These are phyloP conservation scores for Julus scanicus DNA, from an alignment of 2,888 invertebrate genomes.

Conservation along the genomic window DNA sequence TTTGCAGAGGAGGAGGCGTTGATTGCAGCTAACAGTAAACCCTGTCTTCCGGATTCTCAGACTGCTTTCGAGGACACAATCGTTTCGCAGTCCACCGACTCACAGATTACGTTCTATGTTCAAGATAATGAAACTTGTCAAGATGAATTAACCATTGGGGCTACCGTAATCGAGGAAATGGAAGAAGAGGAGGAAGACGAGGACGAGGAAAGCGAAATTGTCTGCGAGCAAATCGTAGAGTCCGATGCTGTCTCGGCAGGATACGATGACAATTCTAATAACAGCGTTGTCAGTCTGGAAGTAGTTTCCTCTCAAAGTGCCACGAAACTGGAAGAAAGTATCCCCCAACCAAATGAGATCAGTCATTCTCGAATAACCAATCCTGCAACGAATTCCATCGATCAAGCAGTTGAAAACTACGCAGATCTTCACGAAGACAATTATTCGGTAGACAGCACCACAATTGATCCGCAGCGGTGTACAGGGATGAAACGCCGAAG, in stretches of 20 bases:
- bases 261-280: slow-evolving; percentile 44
- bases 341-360: neutral
- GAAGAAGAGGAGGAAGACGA: slow-evolving; percentile 55
- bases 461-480: slow-evolving; percentile 49
- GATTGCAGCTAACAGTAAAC: neutral
- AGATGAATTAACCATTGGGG: slow-evolving; percentile 48
- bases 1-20: neutral
- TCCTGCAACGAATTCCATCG: neutral
- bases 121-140: slow-evolving; percentile 44
- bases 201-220: slow-evolving; percentile 55
- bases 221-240: slow-evolving; percentile 22
- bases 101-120: slow-evolving; percentile 25
- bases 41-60: slow-evolving; percentile 54
- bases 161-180: slow-evolving; percentile 45
- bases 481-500: slow-evolving; percentile 53
- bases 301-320: slow-evolving; percentile 19
- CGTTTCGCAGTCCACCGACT: slow-evolving; percentile 55
- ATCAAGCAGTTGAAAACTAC: slow-evolving; percentile 23
- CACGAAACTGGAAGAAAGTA: neutral
- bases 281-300: slow-evolving; percentile 48
- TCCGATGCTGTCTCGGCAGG: slow-evolving; percentile 30
- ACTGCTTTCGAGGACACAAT: slow-evolving; percentile 46
- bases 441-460: slow-evolving; percentile 55
- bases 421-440: slow-evolving; percentile 40
- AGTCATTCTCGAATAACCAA: neutral